phyloP scores from a whole-genome alignment of 2,113 vertebrate species.

The Miniopterus natalensis region DNA sequence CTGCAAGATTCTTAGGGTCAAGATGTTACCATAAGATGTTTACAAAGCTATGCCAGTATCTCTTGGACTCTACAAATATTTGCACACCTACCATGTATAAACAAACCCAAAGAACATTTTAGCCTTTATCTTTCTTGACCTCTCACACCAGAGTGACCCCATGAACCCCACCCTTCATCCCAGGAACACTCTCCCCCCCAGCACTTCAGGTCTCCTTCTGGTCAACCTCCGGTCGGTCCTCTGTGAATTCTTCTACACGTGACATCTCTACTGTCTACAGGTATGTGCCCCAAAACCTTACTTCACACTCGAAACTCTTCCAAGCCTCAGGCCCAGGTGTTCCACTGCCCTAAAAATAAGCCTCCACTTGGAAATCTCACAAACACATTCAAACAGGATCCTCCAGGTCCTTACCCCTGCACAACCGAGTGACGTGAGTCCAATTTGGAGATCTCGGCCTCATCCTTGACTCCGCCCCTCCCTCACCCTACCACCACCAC shows the following conservation, averaged over 20 bases:
- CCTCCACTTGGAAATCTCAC: neutral
- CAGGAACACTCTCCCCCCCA: neutral
- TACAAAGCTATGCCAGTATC: neutral
- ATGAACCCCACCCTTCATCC: neutral
- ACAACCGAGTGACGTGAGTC: neutral
- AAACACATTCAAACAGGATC: neutral
- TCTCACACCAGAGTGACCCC: neutral
- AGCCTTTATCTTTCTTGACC: neutral
- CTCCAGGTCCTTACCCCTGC: too few relatives aligned
- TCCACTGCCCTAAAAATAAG: neutral
- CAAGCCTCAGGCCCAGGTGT: neutral
- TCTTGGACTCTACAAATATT: neutral
- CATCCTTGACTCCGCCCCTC: neutral
- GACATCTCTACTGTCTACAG: neutral
- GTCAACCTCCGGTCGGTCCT: neutral
- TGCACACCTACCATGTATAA: neutral
- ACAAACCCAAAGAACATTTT: neutral
- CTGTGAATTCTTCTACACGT: neutral
- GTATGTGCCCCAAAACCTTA: neutral
- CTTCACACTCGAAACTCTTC: neutral
- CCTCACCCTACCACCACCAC: neutral
- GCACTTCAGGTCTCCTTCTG: neutral
- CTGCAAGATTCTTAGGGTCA: neutral
- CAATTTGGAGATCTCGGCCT: neutral
- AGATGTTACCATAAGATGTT: neutral